Evolutionary conservation across 2,797 vertebrate genomes (phyloP).

Genomic region (Mallotus villosus): DNA sequence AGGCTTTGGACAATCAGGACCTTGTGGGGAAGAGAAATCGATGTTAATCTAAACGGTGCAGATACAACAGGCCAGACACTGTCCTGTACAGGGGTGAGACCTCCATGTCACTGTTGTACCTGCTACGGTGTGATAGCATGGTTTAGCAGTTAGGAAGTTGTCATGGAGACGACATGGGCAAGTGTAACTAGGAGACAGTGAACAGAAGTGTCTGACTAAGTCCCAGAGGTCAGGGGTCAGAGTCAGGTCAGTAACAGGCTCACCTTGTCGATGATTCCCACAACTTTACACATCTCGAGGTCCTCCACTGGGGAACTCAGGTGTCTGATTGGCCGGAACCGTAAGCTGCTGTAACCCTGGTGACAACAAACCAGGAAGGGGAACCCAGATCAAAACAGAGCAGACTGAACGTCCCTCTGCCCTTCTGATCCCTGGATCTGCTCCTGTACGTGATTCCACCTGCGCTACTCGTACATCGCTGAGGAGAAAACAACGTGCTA

Average conservation of each 20-base stretch:
- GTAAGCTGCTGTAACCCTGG: conserved; percentile 96
- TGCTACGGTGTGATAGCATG: no score
- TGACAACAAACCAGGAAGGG: conserved; percentile 11
- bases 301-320: conserved; percentile 94
- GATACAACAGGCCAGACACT: no score
- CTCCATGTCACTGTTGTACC: not conserved
- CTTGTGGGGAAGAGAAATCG: conserved; percentile 63
- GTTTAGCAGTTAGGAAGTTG: not conserved
- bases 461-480: no score
- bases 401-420: not conserved
- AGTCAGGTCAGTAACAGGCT: no score
- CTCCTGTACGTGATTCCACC: no score
- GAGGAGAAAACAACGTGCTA: no score
- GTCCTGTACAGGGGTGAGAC: not conserved
- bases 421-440: no score
- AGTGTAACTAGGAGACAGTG: not conserved
- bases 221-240: no score
- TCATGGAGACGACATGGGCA: not conserved
- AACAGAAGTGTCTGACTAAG: no score
- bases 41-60: not conserved
- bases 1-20: conserved; percentile 91
- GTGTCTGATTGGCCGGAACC: conserved; percentile 93
- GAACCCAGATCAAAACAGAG: not conserved
- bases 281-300: conserved; percentile 87
- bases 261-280: conserved; percentile 93